Evolutionary conservation across 1,140 invertebrate species (phyloP).

Genomic region (Hylaeus volcanicus): DNA sequence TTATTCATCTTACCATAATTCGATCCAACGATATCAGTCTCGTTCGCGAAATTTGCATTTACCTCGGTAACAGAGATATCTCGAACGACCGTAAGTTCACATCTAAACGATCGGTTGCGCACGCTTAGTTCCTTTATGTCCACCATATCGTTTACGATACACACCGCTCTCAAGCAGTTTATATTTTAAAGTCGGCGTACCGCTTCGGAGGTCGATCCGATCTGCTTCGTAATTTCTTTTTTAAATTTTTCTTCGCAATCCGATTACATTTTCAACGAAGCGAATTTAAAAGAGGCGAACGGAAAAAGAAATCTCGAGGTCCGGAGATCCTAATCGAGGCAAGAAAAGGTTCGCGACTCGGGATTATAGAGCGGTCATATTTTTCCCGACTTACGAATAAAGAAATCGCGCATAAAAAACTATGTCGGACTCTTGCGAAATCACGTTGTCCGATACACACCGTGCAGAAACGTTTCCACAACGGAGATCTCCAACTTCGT

Average conservation of each 20-base stretch:
- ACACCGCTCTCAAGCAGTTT: too few relatives aligned
- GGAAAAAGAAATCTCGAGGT: neutral
- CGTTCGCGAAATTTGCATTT: too few relatives aligned
- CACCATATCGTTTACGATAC: too few relatives aligned
- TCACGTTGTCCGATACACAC: neutral
- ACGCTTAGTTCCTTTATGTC: too few relatives aligned
- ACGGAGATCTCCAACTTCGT: neutral
- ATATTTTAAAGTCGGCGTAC: too few relatives aligned
- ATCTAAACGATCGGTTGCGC: too few relatives aligned
- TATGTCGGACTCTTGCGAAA: constrained; percentile 7
- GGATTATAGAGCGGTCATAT: neutral
- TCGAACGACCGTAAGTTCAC: neutral
- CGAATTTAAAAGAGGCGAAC: too few relatives aligned
- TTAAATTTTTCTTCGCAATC: too few relatives aligned
- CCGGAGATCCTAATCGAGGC: too few relatives aligned
- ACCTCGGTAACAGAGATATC: neutral
- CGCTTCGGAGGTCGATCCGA: too few relatives aligned
- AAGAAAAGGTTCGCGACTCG: neutral
- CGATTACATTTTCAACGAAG: too few relatives aligned
- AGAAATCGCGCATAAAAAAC: constrained; percentile 8
- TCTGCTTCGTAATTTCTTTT: too few relatives aligned
- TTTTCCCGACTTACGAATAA: neutral
- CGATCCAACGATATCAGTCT: neutral
- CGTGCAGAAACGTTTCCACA: constrained; percentile 10
- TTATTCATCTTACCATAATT: neutral